phyloP scores from a whole-genome alignment of 2,797 vertebrate genomes.

The Liparis tanakae region DNA sequence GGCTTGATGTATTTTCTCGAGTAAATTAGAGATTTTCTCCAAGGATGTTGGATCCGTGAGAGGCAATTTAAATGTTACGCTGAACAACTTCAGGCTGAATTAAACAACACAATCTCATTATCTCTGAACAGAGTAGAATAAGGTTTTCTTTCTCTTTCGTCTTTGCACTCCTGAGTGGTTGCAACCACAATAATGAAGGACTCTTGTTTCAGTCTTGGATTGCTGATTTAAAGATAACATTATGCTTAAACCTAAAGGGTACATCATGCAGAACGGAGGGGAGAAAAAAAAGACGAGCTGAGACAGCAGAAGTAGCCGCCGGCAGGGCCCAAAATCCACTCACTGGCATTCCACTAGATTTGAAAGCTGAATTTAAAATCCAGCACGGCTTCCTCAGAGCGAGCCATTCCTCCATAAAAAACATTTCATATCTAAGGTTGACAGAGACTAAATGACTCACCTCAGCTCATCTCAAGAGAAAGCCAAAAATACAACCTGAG shows the following conservation, averaged over 20 bases:
- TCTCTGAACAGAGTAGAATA: slow-evolving; percentile 31
- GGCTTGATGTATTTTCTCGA: slow-evolving; percentile 17
- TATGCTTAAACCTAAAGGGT: slow-evolving; percentile 4
- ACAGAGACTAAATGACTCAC: slow-evolving; percentile 46
- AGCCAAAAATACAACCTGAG: slow-evolving; percentile 37
- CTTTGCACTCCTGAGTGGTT: slow-evolving; percentile 7
- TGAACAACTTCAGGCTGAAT: slow-evolving; percentile 56
- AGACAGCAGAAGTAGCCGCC: slow-evolving; percentile 18
- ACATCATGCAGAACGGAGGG: slow-evolving; percentile 14
- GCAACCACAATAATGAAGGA: slow-evolving; percentile 30
- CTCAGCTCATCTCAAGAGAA: slow-evolving; percentile 19
- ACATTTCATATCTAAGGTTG: slow-evolving; percentile 42
- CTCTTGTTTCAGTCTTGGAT: slow-evolving; percentile 21
- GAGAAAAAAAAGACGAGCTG: slow-evolving; percentile 18
- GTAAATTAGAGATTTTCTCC: slow-evolving; percentile 41
- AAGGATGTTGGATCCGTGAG: slow-evolving; percentile 19
- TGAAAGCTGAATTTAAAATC: slow-evolving; percentile 57
- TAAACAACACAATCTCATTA: slow-evolving; percentile 57
- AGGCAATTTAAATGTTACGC: slow-evolving; percentile 40
- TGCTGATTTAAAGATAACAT: slow-evolving; percentile 19
- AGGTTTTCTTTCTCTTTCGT: slow-evolving; percentile 31
- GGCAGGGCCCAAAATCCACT: slow-evolving; percentile 24
- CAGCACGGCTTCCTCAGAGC: slow-evolving; percentile 30
- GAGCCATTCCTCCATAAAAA: slow-evolving; percentile 41
- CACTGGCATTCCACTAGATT: slow-evolving; percentile 65